Percentiles rank a stretch among this genome's conserved stretches.
Evolutionary conservation across 1,140 invertebrate genomes (phyloP).

Genomic region (Pararge aegeria): DNA sequence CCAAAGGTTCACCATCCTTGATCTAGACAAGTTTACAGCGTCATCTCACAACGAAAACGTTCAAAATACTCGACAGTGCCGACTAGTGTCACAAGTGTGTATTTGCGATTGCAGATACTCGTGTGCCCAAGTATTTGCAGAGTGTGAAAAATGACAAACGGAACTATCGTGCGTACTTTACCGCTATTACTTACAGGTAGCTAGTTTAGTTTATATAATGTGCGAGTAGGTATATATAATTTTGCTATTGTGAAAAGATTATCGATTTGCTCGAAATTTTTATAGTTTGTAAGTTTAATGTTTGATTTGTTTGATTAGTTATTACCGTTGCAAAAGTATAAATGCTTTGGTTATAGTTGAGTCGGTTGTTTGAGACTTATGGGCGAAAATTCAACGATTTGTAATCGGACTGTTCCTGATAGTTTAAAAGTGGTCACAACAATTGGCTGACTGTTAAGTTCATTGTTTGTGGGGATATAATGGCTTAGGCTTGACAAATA

Average conservation of each 20-base stretch:
- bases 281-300: no score
- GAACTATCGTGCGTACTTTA: constrained; percentile 21
- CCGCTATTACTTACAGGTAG: constrained; percentile 25
- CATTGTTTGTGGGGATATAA: no score
- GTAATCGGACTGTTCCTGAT: no score
- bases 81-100: neutral
- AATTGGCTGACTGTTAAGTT: no score
- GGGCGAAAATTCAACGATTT: no score
- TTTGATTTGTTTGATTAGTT: no score
- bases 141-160: constrained; percentile 20
- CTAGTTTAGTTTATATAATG: neutral
- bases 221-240: no score
- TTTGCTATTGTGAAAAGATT: neutral
- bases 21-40: neutral
- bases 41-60: neutral
- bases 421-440: no score
- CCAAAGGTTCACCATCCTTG: constrained; percentile 6
- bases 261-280: no score
- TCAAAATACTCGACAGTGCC: neutral
- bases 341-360: neutral
- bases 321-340: neutral
- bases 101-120: neutral
- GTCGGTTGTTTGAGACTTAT: no score
- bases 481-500: no score
- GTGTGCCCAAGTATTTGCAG: neutral